Conservation (phyloP, 2,113 vertebrate genomes). For the Aleadryas rufinucha region DNA sequence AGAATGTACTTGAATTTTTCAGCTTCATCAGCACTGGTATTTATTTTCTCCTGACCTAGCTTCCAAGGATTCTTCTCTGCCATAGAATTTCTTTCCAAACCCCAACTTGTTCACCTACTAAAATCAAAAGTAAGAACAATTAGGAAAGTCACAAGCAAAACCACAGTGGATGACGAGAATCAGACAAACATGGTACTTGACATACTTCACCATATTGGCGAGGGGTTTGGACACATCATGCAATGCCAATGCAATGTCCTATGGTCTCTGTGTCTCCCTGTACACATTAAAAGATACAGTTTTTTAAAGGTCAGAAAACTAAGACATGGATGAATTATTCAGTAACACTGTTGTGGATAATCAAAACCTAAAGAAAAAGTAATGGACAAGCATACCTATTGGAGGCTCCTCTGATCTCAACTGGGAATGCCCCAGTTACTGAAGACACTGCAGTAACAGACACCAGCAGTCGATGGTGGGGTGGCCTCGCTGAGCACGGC, state of each 20-base stretch:
- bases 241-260: neutral
- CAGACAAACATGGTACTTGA: neutral
- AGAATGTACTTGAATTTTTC: neutral
- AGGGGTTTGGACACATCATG: slow-evolving; percentile 10
- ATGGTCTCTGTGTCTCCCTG: neutral
- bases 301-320: neutral
- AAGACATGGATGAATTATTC: neutral
- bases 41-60: neutral
- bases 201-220: neutral
- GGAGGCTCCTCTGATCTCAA: slow-evolving; percentile 35
- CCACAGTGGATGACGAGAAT: neutral
- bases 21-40: neutral
- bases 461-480: neutral
- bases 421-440: neutral
- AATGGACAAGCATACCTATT: slow-evolving; percentile 31
- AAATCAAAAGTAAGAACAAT: slow-evolving; percentile 12
- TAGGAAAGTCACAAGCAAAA: neutral
- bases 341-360: neutral
- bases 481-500: neutral
- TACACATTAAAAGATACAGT: neutral
- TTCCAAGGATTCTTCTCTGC: neutral
- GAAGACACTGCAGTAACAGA: neutral
- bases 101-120: neutral
- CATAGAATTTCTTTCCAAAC: neutral
- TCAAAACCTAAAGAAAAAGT: neutral